Evolutionary conservation across 2,797 vertebrate genomes (phyloP).

Genomic region (Gymnocypris eckloni): DNA sequence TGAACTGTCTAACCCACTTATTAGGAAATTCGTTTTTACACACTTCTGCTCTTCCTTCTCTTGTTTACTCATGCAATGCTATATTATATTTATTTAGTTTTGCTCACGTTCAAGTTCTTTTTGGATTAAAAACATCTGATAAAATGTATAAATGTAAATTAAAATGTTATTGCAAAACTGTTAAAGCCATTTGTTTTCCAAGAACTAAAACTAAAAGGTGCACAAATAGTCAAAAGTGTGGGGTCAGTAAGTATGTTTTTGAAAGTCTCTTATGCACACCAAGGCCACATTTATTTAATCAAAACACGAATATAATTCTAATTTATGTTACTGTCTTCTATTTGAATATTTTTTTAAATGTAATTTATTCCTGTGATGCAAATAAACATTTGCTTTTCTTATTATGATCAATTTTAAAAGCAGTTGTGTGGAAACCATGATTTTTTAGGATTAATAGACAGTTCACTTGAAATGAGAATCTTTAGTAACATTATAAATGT

Average conservation of each 20-base stretch:
- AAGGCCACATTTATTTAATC: neutral
- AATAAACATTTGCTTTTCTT: neutral
- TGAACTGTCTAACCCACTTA: slow-evolving; percentile 15
- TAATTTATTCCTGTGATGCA: neutral
- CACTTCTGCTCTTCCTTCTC: neutral
- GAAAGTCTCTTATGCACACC: neutral
- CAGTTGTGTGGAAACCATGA: neutral
- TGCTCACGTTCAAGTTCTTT: neutral
- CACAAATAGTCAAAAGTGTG: neutral
- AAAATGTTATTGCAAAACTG: neutral
- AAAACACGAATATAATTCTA: neutral
- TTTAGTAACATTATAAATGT: too few relatives aligned
- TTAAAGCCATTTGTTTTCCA: neutral
- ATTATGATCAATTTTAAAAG: neutral
- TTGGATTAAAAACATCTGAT: neutral
- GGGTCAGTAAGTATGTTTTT: neutral
- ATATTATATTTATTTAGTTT: neutral
- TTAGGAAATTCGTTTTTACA: neutral
- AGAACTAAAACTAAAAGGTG: neutral
- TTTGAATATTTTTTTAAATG: neutral
- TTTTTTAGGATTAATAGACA: neutral
- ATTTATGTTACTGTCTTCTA: neutral
- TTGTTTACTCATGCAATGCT: neutral
- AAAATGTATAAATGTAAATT: neutral
- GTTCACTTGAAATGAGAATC: neutral